Conservation (phyloP, 2,797 vertebrate genomes). For the Lophotriccus pileatus region DNA sequence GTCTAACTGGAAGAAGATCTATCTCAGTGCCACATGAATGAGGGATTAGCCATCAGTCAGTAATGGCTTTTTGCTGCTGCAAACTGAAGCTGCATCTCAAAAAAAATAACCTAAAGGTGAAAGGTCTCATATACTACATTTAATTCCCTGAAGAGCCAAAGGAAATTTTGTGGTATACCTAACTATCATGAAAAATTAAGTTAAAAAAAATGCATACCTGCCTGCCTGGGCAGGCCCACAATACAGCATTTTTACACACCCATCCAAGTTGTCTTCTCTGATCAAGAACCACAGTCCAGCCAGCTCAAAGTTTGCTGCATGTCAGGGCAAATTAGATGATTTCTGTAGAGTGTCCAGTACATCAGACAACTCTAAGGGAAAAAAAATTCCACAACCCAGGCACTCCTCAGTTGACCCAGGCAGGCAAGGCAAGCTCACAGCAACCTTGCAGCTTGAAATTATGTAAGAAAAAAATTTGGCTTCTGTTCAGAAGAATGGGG, state of each 20-base stretch:
- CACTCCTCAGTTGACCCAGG: background rate
- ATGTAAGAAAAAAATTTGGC: background rate
- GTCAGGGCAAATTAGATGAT: background rate
- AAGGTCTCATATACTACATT: background rate
- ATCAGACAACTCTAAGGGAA: background rate
- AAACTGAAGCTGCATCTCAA: background rate
- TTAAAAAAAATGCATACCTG: background rate
- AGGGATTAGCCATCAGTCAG: background rate
- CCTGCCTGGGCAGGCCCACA: background rate
- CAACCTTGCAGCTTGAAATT: background rate
- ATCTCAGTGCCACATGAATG: background rate
- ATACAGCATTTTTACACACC: background rate
- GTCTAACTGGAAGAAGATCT: background rate
- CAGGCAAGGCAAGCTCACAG: background rate
- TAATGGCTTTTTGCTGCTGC: background rate
- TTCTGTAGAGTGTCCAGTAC: background rate
- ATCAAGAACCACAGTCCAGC: background rate
- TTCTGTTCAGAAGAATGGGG: background rate
- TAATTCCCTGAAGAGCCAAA: background rate
- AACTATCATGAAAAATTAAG: background rate
- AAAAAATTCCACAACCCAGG: background rate
- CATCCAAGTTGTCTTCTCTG: background rate
- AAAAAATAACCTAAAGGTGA: background rate
- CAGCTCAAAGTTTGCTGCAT: background rate
- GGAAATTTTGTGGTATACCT: background rate